Evolutionary conservation across 2,797 vertebrate species (phyloP).

Genomic region (Manis crassicaudata): DNA sequence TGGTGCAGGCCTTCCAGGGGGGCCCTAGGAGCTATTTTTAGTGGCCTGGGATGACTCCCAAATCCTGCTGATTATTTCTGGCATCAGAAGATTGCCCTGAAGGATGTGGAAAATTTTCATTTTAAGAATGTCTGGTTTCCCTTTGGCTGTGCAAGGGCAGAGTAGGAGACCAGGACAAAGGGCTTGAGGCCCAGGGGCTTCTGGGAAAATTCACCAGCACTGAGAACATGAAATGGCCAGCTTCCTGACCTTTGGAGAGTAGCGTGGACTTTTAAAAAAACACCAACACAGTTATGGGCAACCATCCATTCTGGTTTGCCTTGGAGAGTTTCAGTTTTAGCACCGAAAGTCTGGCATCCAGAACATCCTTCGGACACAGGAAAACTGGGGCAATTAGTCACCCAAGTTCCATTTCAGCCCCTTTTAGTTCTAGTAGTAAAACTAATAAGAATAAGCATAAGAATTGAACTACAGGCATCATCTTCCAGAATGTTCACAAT

Average conservation of each 20-base stretch:
- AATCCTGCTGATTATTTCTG: slow-evolving; percentile 84
- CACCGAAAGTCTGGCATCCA: too few relatives aligned
- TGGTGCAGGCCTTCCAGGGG: slow-evolving; percentile 73
- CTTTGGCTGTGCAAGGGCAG: slow-evolving; percentile 72
- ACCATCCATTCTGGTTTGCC: neutral
- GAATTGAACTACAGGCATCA: neutral
- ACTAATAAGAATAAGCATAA: neutral
- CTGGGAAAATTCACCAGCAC: slow-evolving; percentile 30
- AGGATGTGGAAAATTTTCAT: slow-evolving; percentile 79
- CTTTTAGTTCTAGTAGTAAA: neutral
- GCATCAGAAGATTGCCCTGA: slow-evolving; percentile 82
- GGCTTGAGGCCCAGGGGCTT: neutral
- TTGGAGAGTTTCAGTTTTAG: neutral
- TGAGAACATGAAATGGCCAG: neutral
- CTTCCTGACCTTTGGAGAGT: neutral
- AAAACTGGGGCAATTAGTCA: neutral
- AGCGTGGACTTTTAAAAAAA: neutral
- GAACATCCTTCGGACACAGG: neutral
- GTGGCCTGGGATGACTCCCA: slow-evolving; percentile 83
- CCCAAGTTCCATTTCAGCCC: neutral
- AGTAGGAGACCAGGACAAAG: slow-evolving; percentile 58
- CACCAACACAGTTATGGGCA: neutral
- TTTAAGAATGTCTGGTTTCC: slow-evolving; percentile 76
- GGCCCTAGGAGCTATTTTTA: slow-evolving; percentile 84
- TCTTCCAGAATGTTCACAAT: neutral